phyloP scores from a whole-genome alignment of 2,797 vertebrate genomes.

The Bradypus variegatus region DNA sequence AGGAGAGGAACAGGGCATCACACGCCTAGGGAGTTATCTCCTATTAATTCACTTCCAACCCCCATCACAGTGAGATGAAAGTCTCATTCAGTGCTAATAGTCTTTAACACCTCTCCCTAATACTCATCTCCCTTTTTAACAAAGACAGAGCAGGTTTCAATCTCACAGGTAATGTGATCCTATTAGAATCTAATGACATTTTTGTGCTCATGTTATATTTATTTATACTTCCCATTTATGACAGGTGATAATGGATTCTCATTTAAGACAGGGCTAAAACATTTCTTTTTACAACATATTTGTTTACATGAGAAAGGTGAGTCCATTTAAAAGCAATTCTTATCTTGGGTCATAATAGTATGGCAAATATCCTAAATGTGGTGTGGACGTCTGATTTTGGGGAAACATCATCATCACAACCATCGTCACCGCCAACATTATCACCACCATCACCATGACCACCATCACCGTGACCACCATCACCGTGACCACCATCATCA shows the following conservation, averaged over 20 bases:
- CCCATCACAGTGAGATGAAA: not conserved
- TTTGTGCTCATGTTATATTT: not conserved
- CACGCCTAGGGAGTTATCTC: not conserved
- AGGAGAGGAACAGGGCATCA: not conserved
- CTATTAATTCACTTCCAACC: not conserved
- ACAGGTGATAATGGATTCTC: not conserved
- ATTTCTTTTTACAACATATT: not conserved
- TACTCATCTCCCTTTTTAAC: not conserved
- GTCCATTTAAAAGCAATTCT: not conserved
- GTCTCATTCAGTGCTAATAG: not conserved
- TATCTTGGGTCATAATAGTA: not conserved
- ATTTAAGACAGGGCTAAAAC: not conserved
- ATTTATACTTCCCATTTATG: not conserved
- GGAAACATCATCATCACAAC: fast-evolving
- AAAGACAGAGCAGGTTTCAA: not conserved
- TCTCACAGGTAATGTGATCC: not conserved
- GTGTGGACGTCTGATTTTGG: not conserved
- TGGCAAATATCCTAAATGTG: not conserved
- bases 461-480: fast-evolving
- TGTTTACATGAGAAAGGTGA: not conserved
- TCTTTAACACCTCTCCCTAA: not conserved
- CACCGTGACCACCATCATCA: not conserved
- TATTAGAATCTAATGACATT: conserved; percentile 39
- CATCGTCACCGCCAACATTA: fast-evolving
- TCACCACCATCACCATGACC: fast-evolving